Evolutionary conservation across 2,888 invertebrate genomes (phyloP).

Genomic region (Trachelus iudaicus): DNA sequence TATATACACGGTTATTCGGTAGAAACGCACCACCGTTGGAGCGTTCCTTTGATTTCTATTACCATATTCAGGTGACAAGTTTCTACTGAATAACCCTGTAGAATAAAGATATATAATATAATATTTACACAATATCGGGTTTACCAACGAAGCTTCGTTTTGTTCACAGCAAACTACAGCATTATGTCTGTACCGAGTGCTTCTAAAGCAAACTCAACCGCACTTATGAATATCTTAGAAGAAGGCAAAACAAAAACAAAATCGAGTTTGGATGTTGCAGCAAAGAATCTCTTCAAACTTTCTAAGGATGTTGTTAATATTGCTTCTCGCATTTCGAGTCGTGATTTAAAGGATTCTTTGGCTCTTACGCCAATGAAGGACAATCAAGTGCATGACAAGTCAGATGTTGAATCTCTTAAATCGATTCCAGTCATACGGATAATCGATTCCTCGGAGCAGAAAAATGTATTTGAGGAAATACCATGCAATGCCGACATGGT

Average conservation of each 20-base stretch:
- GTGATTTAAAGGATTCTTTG: background rate
- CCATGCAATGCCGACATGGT: no score
- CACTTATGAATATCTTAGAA: constrained; percentile 32
- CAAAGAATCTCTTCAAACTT: constrained; percentile 28
- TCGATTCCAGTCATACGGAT: constrained; percentile 8
- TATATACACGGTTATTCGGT: no score
- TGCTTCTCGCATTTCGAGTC: background rate
- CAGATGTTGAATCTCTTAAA: no score
- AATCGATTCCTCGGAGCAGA: constrained; percentile 21
- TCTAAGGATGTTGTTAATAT: constrained; percentile 22
- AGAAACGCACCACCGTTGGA: no score
- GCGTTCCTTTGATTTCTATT: no score
- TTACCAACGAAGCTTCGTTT: no score
- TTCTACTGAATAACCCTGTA: no score
- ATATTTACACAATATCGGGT: background rate
- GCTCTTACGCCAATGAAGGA: constrained; percentile 13
- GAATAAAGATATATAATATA: constrained; percentile 21
- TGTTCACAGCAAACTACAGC: constrained; percentile 40
- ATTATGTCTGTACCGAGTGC: constrained; percentile 39
- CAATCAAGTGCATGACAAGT: background rate
- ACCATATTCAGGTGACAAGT: no score
- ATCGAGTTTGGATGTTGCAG: constrained; percentile 33
- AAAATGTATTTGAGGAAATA: background rate
- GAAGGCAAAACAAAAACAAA: constrained; percentile 36
- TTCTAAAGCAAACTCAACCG: constrained; percentile 44